Evolutionary conservation across 2,888 invertebrate species (phyloP).

Genomic region (Myathropa florea): DNA sequence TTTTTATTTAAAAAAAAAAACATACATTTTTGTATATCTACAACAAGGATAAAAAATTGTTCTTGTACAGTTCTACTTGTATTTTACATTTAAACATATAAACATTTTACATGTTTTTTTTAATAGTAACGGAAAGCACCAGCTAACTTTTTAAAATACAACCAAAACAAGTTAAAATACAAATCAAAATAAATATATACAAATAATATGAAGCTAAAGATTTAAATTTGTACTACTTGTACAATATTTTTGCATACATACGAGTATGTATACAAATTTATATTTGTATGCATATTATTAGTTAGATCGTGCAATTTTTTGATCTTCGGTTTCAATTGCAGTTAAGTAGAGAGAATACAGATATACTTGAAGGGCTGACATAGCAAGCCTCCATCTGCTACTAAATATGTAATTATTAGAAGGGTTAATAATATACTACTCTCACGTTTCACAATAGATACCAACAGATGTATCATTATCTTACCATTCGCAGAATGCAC

Average conservation of each 20-base stretch:
- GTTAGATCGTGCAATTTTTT: neutral
- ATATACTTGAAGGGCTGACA: constrained; percentile 43
- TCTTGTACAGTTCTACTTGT: too few relatives aligned
- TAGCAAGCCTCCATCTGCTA: constrained; percentile 36
- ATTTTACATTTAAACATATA: too few relatives aligned
- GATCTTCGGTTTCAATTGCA: neutral
- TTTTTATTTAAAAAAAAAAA: too few relatives aligned
- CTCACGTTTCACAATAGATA: constrained; percentile 62
- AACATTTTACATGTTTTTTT: too few relatives aligned
- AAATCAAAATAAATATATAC: too few relatives aligned
- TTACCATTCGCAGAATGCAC: constrained; percentile 67
- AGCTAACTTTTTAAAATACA: too few relatives aligned
- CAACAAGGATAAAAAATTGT: too few relatives aligned
- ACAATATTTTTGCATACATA: neutral
- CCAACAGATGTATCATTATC: constrained; percentile 68
- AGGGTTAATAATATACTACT: constrained; percentile 64
- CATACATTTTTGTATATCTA: too few relatives aligned
- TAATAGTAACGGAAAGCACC: too few relatives aligned
- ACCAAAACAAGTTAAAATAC: too few relatives aligned
- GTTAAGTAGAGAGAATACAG: constrained; percentile 14
- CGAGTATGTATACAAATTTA: neutral
- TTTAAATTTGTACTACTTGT: too few relatives aligned
- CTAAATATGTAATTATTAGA: constrained; percentile 54
- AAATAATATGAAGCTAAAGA: too few relatives aligned
- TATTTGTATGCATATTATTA: neutral